These are phyloP conservation scores for Sebastes alutus DNA, from an alignment of 2,797 vertebrate species.

Conservation along the genomic window DNA sequence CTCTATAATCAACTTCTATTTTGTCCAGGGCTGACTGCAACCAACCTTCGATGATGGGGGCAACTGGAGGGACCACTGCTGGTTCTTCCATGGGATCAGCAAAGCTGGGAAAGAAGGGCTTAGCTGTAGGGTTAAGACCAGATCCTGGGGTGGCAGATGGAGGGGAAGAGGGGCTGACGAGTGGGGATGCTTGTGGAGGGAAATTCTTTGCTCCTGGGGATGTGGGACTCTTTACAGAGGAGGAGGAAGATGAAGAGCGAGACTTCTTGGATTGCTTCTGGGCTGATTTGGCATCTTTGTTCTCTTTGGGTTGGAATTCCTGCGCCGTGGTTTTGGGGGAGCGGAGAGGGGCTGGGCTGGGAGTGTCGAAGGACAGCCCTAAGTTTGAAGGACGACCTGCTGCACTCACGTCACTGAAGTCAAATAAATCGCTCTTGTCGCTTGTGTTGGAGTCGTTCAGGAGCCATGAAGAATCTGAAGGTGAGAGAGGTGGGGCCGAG, in stretches of 20 bases:
- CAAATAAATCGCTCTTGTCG: slow-evolving; percentile 66
- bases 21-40: slow-evolving; percentile 66
- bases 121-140: slow-evolving; percentile 83
- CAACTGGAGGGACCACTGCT: slow-evolving; percentile 40
- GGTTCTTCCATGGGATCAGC: slow-evolving; percentile 72
- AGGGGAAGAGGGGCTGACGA: slow-evolving; percentile 59
- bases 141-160: slow-evolving; percentile 46
- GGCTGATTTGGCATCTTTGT: slow-evolving; percentile 57
- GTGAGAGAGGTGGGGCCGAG: slow-evolving; percentile 78
- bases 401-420: slow-evolving; percentile 48
- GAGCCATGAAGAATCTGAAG: slow-evolving; percentile 77
- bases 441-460: slow-evolving; percentile 66
- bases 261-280: slow-evolving; percentile 70
- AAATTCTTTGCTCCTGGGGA: slow-evolving; percentile 63
- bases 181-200: slow-evolving; percentile 53
- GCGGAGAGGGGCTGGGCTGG: slow-evolving; percentile 69
- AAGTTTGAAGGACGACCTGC: slow-evolving; percentile 37
- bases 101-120: slow-evolving; percentile 85
- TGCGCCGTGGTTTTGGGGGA: slow-evolving; percentile 78
- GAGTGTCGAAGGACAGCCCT: slow-evolving; percentile 65
- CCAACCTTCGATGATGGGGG: slow-evolving; percentile 81
- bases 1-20: slow-evolving; percentile 32
- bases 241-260: slow-evolving; percentile 67
- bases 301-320: slow-evolving; percentile 62
- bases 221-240: slow-evolving; percentile 73